Evolutionary conservation across 2,797 vertebrate species (phyloP), one percentile per base, ranked within the genome.

Genomic region (Cossypha heuglini): DNA sequence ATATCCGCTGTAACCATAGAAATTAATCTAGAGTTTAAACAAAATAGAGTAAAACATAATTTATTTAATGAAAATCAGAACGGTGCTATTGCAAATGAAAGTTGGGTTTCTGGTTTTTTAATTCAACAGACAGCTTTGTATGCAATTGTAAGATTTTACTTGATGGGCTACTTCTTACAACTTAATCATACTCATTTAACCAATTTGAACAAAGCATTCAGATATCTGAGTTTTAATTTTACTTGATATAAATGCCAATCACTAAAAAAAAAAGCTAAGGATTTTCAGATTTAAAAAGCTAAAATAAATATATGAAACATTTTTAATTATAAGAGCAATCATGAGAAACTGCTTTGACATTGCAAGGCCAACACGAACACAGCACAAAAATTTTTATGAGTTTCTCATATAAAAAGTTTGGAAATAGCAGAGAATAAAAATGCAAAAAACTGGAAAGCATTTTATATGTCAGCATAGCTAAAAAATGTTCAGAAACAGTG

Each of bases 21-120:
- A 97, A 97, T 98, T 97, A 97, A 97, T 97, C 96, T 97, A 83
- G 86, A 97, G 94, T 94, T 97, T 96, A 96, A 95, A 96, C 45
- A 97, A 97, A 97, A 96, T 31, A 96, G 80, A 91, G 86, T 88
- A 97, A 97, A 97, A 95, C 79, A 67, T 81, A 90, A 92, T 96
- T 96, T 97, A 95, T 97, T 97, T 98, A 97, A 98, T 97, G 94
- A 97, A 97, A 98, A 97, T 98, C 97, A 97, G 97, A 97, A 88
- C 29, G 22, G 42, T 80, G 46, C 86, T 97, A 91, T 97, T 94
- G 95, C 93, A 97, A 97, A 97, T 78, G 67, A 93, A 93, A 92
- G 76, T 42, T 80, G 31, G 13, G 22, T 54, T 91, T 83, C 52
- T 94, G 69, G 5, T 6, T 69, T 90, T 94, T 95, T 73, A 85